Evolutionary conservation across 2,888 invertebrate species (phyloP), one percentile per base, ranked within the genome.

Genomic region (Phyllotreta cruciferae): DNA sequence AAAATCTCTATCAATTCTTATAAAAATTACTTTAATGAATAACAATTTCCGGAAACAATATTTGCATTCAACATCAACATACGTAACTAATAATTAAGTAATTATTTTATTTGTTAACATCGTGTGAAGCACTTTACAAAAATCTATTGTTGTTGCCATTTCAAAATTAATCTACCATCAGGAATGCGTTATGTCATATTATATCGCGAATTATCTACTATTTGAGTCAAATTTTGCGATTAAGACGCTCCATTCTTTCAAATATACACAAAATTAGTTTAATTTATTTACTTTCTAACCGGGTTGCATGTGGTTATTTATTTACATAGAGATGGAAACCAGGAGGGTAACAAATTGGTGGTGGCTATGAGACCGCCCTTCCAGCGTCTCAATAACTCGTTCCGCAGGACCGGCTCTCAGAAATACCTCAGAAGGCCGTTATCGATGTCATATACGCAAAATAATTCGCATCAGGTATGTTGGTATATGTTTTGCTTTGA

Each of bases 321-420:
- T 66, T 41, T 71, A 55, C 68, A 52, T 78, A 81, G 81, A 73
- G 79, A 82, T 78, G 79, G 77, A 70, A 73, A 72, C 72, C 74
- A 73, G 68, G 72, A 77, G 71, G 77, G 79, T 70, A 75, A 75
- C 67, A 78, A 78, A 68, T 74, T 79, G 78, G 79, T 80, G 77
- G 75, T 78, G 74, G 79, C 79, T 66, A 74, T 81, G 71, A 74
- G 79, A 70, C 80, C 81, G 57, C 78, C 79, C 62, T 80, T 80
- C 73, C 50, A 61, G 52, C 78, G 78, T 65, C 78, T 80, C 66
- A 78, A 80, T 77, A 78, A 79, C 76, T 79, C 81, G 44, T 76
- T 81, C 62, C 76, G 80, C 34, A 76, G 80, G 60, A 74, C 76
- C 56, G 78, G 76, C 60, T 79, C 79, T 44, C 74, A 75, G 65